Percentiles rank a stretch among this genome's conserved stretches.
Conservation (phyloP, 2,113 vertebrate genomes). For the Ictidomys tridecemlineatus region DNA sequence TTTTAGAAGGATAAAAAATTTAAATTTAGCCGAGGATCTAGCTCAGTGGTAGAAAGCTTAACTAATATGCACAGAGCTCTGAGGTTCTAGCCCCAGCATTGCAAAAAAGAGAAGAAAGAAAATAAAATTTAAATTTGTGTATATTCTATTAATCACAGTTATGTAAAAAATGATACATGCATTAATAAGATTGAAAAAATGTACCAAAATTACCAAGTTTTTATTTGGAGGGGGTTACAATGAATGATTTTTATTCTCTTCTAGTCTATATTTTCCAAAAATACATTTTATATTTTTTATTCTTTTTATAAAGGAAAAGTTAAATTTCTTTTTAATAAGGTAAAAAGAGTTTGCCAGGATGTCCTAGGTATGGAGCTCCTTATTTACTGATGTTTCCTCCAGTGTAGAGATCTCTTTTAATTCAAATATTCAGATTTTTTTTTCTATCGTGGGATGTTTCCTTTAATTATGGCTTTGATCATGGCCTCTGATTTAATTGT, state of each 20-base stretch:
- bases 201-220: background rate
- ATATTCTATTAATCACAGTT: background rate
- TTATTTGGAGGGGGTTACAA: background rate
- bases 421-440: background rate
- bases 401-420: background rate
- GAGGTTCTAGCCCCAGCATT: no score
- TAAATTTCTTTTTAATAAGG: background rate
- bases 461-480: background rate
- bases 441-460: background rate
- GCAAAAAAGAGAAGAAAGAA: no score
- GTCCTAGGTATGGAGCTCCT: background rate
- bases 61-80: no score
- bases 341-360: conserved; percentile 10
- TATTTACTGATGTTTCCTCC: background rate
- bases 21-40: background rate
- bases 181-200: background rate
- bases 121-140: background rate
- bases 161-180: background rate
- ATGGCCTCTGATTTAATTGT: background rate
- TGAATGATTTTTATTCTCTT: conserved; percentile 1
- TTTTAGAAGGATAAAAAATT: conserved; percentile 37
- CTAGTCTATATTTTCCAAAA: background rate
- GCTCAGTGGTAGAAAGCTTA: no score
- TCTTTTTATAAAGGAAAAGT: conserved; percentile 24
- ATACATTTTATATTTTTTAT: conserved; percentile 21